Conservation (phyloP, 2,797 vertebrate species). For the Nannoperca obscura region DNA sequence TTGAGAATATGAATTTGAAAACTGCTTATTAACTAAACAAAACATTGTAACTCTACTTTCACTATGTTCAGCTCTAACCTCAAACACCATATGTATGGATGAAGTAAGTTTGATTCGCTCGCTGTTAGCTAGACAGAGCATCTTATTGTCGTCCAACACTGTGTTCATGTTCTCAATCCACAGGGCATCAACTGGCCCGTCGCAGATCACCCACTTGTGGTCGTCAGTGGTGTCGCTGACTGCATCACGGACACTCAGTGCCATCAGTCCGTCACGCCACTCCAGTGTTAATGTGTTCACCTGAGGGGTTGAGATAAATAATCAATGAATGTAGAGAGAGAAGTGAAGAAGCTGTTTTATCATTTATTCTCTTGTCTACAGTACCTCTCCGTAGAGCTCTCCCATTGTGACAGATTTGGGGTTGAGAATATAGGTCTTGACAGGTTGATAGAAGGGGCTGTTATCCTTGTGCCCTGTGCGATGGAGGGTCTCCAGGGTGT, state of each 20-base stretch:
- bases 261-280: slow-evolving; percentile 93
- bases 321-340: background rate
- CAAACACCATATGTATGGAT: slow-evolving; percentile 93
- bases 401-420: slow-evolving; percentile 94
- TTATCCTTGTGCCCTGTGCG: slow-evolving; percentile 61
- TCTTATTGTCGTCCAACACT: slow-evolving; percentile 93
- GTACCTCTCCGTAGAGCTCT: slow-evolving; percentile 80
- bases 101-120: slow-evolving; percentile 92
- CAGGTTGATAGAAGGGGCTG: slow-evolving; percentile 87
- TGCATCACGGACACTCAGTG: slow-evolving; percentile 88
- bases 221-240: slow-evolving; percentile 85
- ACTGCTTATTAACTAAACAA: background rate
- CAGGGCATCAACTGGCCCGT: slow-evolving; percentile 91
- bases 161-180: slow-evolving; percentile 97
- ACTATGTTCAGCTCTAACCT: slow-evolving; percentile 78
- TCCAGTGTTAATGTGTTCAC: slow-evolving; percentile 89
- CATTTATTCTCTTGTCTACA: background rate
- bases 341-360: background rate
- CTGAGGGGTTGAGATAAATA: slow-evolving; percentile 65
- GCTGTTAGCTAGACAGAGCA: slow-evolving; percentile 93
- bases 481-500: slow-evolving; percentile 85
- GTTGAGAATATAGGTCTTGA: slow-evolving; percentile 90
- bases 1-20: slow-evolving; percentile 2
- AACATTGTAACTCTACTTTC: background rate
- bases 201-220: slow-evolving; percentile 93